A percentile compares a stretch with the other conserved stretches of the same genome.
Conservation (phyloP, 2,113 vertebrate species). For the Pimephales promelas region DNA sequence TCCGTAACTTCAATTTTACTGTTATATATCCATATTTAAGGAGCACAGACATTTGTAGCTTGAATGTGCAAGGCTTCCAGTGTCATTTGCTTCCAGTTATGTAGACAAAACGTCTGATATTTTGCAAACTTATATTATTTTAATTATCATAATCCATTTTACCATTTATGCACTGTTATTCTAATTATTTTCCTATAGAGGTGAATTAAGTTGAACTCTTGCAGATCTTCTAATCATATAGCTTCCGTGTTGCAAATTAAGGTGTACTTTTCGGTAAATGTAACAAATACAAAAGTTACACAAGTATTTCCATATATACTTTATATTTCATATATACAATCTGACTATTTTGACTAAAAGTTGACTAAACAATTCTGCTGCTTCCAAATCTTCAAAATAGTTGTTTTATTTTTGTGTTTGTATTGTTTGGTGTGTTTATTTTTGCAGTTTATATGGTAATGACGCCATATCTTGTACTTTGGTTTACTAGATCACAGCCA, state of each 20-base stretch:
- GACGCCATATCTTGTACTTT: not conserved
- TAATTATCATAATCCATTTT: too few relatives aligned
- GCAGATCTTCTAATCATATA: not conserved
- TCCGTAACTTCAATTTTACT: not conserved
- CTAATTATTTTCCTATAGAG: not conserved
- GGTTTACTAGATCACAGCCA: not conserved
- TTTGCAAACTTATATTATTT: too few relatives aligned
- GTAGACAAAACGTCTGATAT: not conserved
- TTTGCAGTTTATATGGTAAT: not conserved
- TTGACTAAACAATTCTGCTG: too few relatives aligned
- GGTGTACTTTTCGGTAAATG: not conserved
- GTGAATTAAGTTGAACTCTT: not conserved
- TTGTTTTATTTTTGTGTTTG: not conserved
- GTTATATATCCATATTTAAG: not conserved
- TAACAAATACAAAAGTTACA: not conserved
- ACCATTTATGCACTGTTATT: too few relatives aligned
- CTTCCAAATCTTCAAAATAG: too few relatives aligned
- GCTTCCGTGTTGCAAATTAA: not conserved
- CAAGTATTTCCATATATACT: not conserved
- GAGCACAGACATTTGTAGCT: too few relatives aligned
- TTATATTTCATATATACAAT: not conserved
- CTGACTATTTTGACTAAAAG: not conserved
- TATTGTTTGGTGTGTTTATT: too few relatives aligned
- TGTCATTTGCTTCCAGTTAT: not conserved
- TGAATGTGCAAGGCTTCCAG: not conserved